Conservation (phyloP, 2,113 vertebrate genomes). For the Perca fluviatilis region DNA sequence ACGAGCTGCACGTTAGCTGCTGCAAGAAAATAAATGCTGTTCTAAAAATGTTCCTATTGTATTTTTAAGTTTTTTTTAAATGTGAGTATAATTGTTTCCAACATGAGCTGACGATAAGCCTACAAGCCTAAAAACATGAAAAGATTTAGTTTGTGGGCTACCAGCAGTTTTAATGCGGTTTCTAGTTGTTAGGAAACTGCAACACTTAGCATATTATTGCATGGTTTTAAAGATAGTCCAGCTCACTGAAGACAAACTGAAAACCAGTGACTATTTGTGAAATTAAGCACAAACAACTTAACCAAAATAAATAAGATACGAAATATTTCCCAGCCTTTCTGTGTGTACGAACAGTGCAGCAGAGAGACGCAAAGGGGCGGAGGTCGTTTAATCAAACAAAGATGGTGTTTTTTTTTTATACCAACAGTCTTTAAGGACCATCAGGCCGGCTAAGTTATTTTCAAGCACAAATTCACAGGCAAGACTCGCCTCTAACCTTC, state of each 20-base stretch:
- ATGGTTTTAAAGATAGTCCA: neutral
- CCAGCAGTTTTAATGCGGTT: neutral
- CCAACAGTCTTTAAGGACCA: neutral
- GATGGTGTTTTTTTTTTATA: constrained; percentile 22
- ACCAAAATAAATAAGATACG: neutral
- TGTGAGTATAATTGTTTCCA: neutral
- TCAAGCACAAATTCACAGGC: constrained; percentile 37
- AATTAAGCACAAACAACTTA: neutral
- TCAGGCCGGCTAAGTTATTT: constrained; percentile 1
- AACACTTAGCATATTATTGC: neutral
- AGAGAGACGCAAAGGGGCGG: neutral
- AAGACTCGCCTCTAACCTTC: constrained; percentile 9
- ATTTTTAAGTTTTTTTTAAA: neutral
- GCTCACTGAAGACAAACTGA: neutral
- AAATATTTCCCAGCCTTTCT: neutral
- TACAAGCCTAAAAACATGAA: neutral
- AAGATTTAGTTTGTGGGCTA: constrained; percentile 1
- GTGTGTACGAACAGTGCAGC: neutral
- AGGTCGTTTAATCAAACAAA: constrained; percentile 29
- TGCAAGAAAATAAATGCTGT: neutral
- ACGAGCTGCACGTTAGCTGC: neutral
- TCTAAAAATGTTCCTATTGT: neutral
- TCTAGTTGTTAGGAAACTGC: neutral
- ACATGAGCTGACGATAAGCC: neutral
- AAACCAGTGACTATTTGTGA: neutral